Evolutionary conservation across 1,140 invertebrate species (phyloP), one percentile per base, ranked within the genome.

Genomic region (Bradysia coprophila): DNA sequence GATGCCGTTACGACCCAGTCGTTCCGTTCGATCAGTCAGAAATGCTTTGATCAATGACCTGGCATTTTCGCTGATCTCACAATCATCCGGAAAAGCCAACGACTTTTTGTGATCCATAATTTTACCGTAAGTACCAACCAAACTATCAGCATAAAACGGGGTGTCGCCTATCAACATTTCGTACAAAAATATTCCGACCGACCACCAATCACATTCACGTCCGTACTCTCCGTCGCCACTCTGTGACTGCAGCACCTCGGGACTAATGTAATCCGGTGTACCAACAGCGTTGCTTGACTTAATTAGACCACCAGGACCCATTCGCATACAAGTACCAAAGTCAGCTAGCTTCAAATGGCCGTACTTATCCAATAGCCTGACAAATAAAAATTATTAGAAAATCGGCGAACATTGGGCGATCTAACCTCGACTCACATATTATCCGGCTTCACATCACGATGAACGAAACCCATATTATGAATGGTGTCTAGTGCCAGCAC

Each of bases 111-210:
- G 89, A 59, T 98, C 92, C 93, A 98, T 97, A 51, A 98, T 98
- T 66, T 96, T 97, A 42, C 89, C 89, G 62, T 99, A 99, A 10
- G 95, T 99, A 23, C 90, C 92, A 24, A 97, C 87, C 43, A 99
- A 71, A 39, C 92, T 96, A 55, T 98, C 95, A 2, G 94, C 93
- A 67, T 95, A 98, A 65, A 98, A 98, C 3, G 95, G 95, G 4
- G 94, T 93, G 61, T 98, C 95, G n/a, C 93, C 91, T 44, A 95
- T 82, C 6, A 98, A 67, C 92, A 99, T 98, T 69, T 98, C 95
- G 64, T 95, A 98, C 0, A 98, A 69, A 63, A 98, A 93, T 40
- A 98, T 93, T 32, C 95, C 95, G 13, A 98, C 93, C 13, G 90
- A 94, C 96, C 96, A 99, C 90, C 91, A 99, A 66, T 99, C 96